Conservation (phyloP, 2,888 invertebrate species). For the Eurois occulta region DNA sequence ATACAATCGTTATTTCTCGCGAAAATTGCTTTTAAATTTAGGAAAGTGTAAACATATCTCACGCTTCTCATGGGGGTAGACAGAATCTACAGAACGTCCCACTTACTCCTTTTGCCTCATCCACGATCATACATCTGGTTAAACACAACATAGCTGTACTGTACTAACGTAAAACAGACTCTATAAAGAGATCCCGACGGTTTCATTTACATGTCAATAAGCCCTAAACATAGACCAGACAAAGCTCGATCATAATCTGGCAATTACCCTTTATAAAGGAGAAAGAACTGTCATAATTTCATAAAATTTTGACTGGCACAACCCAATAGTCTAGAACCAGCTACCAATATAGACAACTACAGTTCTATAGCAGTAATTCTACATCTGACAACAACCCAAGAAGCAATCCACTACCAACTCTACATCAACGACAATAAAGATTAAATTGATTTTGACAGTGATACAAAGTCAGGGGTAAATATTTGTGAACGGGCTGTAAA, state of each 20-base stretch:
- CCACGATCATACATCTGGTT: neutral
- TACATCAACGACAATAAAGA: neutral
- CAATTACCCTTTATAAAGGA: neutral
- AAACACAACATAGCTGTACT: neutral
- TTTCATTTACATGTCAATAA: neutral
- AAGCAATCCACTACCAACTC: neutral
- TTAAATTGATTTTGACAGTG: neutral
- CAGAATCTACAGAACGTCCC: accelerated
- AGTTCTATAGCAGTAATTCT: neutral
- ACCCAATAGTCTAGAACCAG: neutral
- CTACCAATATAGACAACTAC: conserved; percentile 12
- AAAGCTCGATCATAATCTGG: neutral
- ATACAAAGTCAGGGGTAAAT: neutral
- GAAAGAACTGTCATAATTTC: conserved; percentile 9
- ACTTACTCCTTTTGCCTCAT: neutral
- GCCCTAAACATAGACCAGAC: neutral
- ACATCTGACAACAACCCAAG: neutral
- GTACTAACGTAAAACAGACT: neutral
- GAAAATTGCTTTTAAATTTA: too few relatives aligned
- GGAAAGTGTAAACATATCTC: too few relatives aligned
- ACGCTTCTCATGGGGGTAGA: neutral
- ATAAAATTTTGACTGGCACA: neutral
- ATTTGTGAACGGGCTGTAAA: neutral
- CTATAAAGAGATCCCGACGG: neutral
- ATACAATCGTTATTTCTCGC: too few relatives aligned